phyloP scores from a whole-genome alignment of 2,888 invertebrate species.

The Arenicola marina region DNA sequence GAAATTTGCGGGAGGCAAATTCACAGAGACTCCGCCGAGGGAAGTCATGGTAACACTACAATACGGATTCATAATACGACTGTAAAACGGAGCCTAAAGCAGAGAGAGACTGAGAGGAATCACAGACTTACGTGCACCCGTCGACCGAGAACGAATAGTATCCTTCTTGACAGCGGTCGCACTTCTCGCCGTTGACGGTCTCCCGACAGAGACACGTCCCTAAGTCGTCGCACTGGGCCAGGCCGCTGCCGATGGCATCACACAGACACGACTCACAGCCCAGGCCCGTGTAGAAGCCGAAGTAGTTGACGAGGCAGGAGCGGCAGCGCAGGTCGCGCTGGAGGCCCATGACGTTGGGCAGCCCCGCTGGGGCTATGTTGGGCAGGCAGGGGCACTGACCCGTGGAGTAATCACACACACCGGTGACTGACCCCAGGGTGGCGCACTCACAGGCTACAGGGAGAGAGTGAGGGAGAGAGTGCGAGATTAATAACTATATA shows the following conservation, averaged over 20 bases:
- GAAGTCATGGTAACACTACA: no score
- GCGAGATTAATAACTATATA: no score
- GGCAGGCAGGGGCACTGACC: slow-evolving; percentile 79
- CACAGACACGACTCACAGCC: slow-evolving; percentile 35
- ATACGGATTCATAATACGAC: no score
- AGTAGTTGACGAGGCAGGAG: slow-evolving; percentile 33
- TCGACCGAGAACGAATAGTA: slow-evolving; percentile 72
- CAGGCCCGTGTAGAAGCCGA: slow-evolving; percentile 26
- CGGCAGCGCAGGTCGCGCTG: slow-evolving; percentile 32
- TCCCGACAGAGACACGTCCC: slow-evolving; percentile 55
- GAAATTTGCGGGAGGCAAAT: no score
- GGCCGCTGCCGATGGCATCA: slow-evolving; percentile 20
- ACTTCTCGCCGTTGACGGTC: slow-evolving; percentile 55
- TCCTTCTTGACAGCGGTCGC: slow-evolving; percentile 58
- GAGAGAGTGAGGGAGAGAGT: no score
- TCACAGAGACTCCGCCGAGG: no score
- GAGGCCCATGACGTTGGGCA: slow-evolving; percentile 14
- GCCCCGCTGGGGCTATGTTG: slow-evolving; percentile 40
- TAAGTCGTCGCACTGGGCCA: slow-evolving; percentile 32
- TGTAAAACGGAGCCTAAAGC: no score
- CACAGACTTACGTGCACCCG: slow-evolving; percentile 75
- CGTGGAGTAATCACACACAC: slow-evolving; percentile 66
- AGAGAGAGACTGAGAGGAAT: no score
- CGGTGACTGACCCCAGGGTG: slow-evolving; percentile 67
- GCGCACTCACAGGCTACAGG: slow-evolving; percentile 77